Base-by-base conservation (phyloP, 2,888 invertebrate species). In the Protonemura montana region DNA sequence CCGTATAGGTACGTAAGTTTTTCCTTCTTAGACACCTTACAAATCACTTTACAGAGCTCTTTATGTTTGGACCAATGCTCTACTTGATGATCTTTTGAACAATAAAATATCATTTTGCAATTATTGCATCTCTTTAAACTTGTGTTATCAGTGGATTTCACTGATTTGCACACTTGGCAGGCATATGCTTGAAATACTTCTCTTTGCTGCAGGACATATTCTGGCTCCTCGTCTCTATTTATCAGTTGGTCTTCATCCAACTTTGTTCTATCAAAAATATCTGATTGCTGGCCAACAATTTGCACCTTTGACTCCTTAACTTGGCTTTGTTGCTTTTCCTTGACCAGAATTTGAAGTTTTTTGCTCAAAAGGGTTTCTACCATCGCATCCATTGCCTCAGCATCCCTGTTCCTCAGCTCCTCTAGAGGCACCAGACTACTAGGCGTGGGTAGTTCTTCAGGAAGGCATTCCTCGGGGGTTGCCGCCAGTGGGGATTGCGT, bases 71-170 rank as follows among this genome's bases (percentile, higher is more conserved):
- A 88, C 91, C 92, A 92, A 89, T 95, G 94, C 76, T 93, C 92
- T 84, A 93, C 93, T 89, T 93, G 93, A 89, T 96, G 95, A 21
- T 93, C 92, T 25, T 90, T 89, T 16, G 92, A 93, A 89, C 96
- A 96, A 89, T 95, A 96, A 86, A 93, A 93, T 21, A 94, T 91
- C 91, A 95, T 92, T 87, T 93, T 92, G 88, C 96, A 96, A 83
- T 91, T 89, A 42, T 90, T 90, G 87, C 93, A 93, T 76, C 29
- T 89, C 83, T 89, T 90, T 88, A 89, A 90, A 90, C 21, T 90
- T 88, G 84, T 90, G 92, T 85, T 90, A 90, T 88, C 93, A 92
- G 0, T 92, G 90, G 0, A 92, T 90, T 89, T 86, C 0, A 91
- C 90, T 35, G 91, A 92, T 88, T 93, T 92, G 88, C 93, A 93